A percentile compares a stretch with the other conserved stretches of the same genome.
These are phyloP conservation scores for Neodon shergylaensis DNA, from an alignment of 2,113 vertebrate species.

Conservation along the genomic window DNA sequence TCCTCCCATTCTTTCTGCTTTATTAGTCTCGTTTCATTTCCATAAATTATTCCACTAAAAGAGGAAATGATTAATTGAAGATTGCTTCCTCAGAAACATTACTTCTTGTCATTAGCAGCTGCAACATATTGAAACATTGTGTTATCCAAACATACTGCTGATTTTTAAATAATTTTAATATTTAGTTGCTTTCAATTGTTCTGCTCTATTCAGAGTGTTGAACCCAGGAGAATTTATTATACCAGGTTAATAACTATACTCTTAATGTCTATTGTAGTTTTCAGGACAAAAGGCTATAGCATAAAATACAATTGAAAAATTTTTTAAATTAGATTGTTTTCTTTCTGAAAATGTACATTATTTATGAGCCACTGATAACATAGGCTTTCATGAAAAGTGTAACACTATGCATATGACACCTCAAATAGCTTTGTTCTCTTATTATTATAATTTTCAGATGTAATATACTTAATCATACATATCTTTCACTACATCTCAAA, in stretches of 20 bases:
- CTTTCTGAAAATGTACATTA: slow-evolving; percentile 5
- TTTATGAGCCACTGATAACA: background rate
- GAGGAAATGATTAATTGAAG: slow-evolving; percentile 89
- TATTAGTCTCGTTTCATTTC: slow-evolving; percentile 87
- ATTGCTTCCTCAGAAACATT: slow-evolving; percentile 87
- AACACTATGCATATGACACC: background rate
- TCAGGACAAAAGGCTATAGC: slow-evolving; percentile 69
- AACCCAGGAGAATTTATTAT: slow-evolving; percentile 80
- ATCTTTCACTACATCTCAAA: background rate
- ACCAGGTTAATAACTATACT: slow-evolving; percentile 71
- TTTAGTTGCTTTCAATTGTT: slow-evolving; percentile 80
- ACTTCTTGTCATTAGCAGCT: slow-evolving; percentile 87
- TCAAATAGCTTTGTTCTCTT: background rate
- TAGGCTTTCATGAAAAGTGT: background rate
- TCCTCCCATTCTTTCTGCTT: slow-evolving; percentile 81
- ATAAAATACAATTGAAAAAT: background rate
- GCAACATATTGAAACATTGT: slow-evolving; percentile 79
- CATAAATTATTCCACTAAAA: slow-evolving; percentile 87
- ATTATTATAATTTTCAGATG: background rate
- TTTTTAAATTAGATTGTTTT: slow-evolving; percentile 6
- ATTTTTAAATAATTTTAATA: slow-evolving; percentile 81
- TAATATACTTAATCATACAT: background rate
- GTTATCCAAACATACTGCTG: slow-evolving; percentile 82
- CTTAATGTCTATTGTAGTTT: slow-evolving; percentile 64
- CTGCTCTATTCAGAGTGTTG: slow-evolving; percentile 75